These are phyloP conservation scores for Fregetta grallaria DNA, from an alignment of 2,113 vertebrate genomes.

Conservation along the genomic window DNA sequence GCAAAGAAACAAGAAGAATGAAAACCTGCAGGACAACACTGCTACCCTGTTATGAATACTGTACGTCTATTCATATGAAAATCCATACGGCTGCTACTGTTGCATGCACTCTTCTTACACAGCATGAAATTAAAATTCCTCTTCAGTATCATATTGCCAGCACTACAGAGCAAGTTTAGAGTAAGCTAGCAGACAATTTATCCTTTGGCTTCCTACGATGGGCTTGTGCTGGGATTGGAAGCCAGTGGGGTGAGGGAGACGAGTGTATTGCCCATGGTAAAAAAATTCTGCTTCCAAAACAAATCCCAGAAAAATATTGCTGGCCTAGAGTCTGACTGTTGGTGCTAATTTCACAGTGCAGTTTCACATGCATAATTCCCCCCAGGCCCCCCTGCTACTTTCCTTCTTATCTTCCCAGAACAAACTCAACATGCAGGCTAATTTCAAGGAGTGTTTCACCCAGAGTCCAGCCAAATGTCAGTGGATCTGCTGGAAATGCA, in stretches of 20 bases:
- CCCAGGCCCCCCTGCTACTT: slow-evolving; percentile 5
- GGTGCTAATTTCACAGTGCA: slow-evolving; percentile 48
- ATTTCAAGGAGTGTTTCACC: slow-evolving; percentile 61
- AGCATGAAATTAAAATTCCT: slow-evolving; percentile 75
- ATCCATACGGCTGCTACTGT: slow-evolving; percentile 64
- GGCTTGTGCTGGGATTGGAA: slow-evolving; percentile 48
- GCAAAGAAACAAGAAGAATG: slow-evolving; percentile 51
- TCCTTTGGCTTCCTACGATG: slow-evolving; percentile 50
- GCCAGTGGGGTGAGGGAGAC: slow-evolving; percentile 56
- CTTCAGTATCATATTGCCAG: slow-evolving; percentile 53
- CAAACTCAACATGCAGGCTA: slow-evolving; percentile 59
- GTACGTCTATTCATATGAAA: slow-evolving; percentile 62
- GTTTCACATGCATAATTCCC: slow-evolving; percentile 46
- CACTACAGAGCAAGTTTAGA: slow-evolving; percentile 33
- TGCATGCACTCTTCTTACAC: slow-evolving; percentile 54
- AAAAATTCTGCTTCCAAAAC: slow-evolving; percentile 55
- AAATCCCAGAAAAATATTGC: slow-evolving; percentile 43
- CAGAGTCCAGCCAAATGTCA: slow-evolving; percentile 58
- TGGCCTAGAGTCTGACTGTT: slow-evolving; percentile 27
- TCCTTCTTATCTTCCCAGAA: slow-evolving; percentile 61
- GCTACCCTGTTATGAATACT: slow-evolving; percentile 43
- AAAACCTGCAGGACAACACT: slow-evolving; percentile 54
- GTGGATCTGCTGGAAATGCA: slow-evolving; percentile 58
- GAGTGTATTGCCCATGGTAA: slow-evolving; percentile 50
- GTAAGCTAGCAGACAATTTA: slow-evolving; percentile 56